Percentiles rank a stretch among this genome's conserved stretches.
Evolutionary conservation across 1,140 invertebrate genomes (phyloP).

Genomic region (Zaprionus africanus): DNA sequence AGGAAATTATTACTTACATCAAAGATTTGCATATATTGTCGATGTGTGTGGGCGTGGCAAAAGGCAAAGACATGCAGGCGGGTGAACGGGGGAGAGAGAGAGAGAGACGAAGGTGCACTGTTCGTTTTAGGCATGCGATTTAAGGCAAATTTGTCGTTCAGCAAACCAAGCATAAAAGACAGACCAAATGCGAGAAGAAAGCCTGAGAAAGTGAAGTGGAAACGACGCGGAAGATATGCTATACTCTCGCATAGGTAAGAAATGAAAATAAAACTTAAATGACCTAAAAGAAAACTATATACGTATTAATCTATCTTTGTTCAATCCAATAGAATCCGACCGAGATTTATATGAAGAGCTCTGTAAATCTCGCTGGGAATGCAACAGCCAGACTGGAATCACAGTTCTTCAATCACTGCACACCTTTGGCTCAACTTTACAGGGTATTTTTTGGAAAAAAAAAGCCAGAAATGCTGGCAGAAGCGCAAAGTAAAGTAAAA

Average conservation of each 20-base stretch:
- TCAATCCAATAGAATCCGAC: too few relatives aligned
- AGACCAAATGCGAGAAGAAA: constrained; percentile 27
- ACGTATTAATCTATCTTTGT: too few relatives aligned
- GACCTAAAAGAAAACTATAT: too few relatives aligned
- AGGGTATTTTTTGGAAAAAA: not conserved
- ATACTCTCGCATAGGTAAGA: too few relatives aligned
- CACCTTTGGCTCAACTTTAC: not conserved
- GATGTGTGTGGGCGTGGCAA: constrained; percentile 40
- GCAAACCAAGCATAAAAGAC: constrained; percentile 42
- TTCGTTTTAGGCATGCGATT: constrained; percentile 42
- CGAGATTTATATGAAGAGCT: too few relatives aligned
- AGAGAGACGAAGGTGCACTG: not conserved
- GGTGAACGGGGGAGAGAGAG: too few relatives aligned
- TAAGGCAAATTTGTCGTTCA: constrained; percentile 51
- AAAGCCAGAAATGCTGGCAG: constrained; percentile 6
- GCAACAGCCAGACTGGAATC: too few relatives aligned
- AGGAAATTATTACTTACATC: constrained; percentile 82
- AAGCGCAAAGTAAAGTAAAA: constrained; percentile 75
- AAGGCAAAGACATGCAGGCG: not conserved
- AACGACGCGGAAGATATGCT: not conserved
- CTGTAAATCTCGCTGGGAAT: too few relatives aligned
- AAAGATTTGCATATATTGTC: constrained; percentile 79
- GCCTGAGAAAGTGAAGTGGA: not conserved
- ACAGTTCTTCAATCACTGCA: too few relatives aligned
- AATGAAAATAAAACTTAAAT: too few relatives aligned